phyloP scores from a whole-genome alignment of 2,797 vertebrate species.

The Urosaurus nigricauda region DNA sequence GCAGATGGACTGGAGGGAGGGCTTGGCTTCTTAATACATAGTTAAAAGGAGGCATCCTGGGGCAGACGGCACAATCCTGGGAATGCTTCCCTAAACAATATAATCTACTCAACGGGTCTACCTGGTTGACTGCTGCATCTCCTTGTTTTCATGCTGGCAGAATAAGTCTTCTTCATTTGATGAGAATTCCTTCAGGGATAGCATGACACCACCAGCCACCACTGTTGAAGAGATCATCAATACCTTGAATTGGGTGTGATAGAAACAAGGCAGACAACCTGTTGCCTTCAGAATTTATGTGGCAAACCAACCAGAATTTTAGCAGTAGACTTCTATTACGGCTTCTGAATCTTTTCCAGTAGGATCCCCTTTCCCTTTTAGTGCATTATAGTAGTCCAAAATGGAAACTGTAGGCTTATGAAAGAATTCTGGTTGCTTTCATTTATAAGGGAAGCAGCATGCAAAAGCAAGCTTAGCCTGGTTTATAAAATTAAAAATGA shows the following conservation, averaged over 20 bases:
- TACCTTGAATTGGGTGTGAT: not conserved
- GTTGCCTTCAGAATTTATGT: not conserved
- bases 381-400: not conserved
- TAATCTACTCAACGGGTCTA: too few relatives aligned
- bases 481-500: not conserved
- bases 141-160: too few relatives aligned
- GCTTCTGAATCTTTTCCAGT: not conserved
- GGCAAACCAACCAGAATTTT: not conserved
- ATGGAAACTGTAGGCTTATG: not conserved
- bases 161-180: too few relatives aligned
- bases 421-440: not conserved
- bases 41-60: too few relatives aligned
- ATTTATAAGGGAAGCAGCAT: not conserved
- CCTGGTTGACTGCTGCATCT: too few relatives aligned
- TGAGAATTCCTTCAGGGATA: too few relatives aligned
- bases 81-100: too few relatives aligned
- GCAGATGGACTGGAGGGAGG: too few relatives aligned
- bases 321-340: not conserved
- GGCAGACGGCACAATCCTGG: too few relatives aligned
- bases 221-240: not conserved
- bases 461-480: not conserved
- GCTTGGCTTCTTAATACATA: too few relatives aligned
- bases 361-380: not conserved
- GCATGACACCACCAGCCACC: too few relatives aligned
- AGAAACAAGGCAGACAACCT: not conserved